Conservation (phyloP, 2,113 vertebrate species). For the Fregetta grallaria region DNA sequence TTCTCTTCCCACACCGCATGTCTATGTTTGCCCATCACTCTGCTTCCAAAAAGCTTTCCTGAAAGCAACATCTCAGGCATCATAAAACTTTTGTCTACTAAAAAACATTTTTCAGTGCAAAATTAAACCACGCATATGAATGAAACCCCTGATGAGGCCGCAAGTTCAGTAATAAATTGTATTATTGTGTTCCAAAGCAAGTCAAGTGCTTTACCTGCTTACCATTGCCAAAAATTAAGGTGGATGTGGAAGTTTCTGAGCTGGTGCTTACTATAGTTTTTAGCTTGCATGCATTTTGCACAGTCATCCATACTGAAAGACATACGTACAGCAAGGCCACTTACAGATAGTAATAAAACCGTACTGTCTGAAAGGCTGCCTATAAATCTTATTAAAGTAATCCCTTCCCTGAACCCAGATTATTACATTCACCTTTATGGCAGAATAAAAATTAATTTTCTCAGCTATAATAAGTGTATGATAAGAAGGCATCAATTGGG, state of each 20-base stretch:
- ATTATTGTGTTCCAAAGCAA: neutral
- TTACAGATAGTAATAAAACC: conserved; percentile 52
- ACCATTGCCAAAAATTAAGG: neutral
- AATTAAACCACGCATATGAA: neutral
- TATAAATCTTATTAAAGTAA: conserved; percentile 81
- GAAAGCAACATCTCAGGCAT: neutral
- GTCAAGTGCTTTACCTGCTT: neutral
- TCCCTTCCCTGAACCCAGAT: conserved; percentile 76
- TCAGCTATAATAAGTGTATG: conserved; percentile 76
- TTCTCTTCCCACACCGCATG: neutral
- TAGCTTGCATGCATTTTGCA: neutral
- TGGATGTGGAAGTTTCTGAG: conserved; percentile 6
- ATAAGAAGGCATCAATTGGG: conserved; percentile 77
- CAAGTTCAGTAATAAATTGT: neutral
- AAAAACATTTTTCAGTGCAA: neutral
- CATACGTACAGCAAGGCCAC: conserved; percentile 19
- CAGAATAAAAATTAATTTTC: conserved; percentile 83
- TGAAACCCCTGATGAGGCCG: neutral
- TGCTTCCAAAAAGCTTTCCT: neutral
- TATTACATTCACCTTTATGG: conserved; percentile 80
- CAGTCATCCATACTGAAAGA: conserved; percentile 23
- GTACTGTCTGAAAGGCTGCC: conserved; percentile 47
- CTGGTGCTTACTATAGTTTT: neutral
- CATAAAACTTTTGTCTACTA: neutral
- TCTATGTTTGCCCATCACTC: neutral